Evolutionary conservation across 2,797 vertebrate species (phyloP).

Genomic region (Lophius americanus): DNA sequence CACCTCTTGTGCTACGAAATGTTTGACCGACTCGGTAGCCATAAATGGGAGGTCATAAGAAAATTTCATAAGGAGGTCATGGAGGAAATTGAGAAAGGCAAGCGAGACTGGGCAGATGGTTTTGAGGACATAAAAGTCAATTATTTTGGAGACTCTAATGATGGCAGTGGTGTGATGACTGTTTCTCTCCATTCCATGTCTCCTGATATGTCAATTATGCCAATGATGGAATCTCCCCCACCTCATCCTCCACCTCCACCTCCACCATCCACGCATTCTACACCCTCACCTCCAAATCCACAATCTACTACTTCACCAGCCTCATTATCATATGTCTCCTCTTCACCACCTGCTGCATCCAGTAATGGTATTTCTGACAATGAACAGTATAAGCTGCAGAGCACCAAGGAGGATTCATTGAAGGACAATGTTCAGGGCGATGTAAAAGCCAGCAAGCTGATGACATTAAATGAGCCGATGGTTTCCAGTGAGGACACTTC

Average conservation of each 20-base stretch:
- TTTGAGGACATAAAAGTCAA: slow-evolving; percentile 91
- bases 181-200: slow-evolving; percentile 69
- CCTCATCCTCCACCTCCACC: slow-evolving; percentile 68
- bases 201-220: slow-evolving; percentile 57
- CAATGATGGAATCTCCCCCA: slow-evolving; percentile 55
- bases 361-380: slow-evolving; percentile 22
- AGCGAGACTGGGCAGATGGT: slow-evolving; percentile 87
- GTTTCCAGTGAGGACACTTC: slow-evolving; percentile 38
- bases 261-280: slow-evolving; percentile 52
- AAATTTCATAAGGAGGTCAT: slow-evolving; percentile 92
- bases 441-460: slow-evolving; percentile 22
- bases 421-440: slow-evolving; percentile 11
- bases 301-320: slow-evolving; percentile 15
- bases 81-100: slow-evolving; percentile 88
- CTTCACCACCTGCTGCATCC: slow-evolving; percentile 18
- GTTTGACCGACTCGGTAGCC: slow-evolving; percentile 93
- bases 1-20: slow-evolving; percentile 98
- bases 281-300: slow-evolving; percentile 32
- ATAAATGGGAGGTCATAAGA: slow-evolving; percentile 91
- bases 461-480: slow-evolving; percentile 21
- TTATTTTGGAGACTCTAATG: slow-evolving; percentile 86
- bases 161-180: slow-evolving; percentile 71
- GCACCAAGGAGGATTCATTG: slow-evolving; percentile 15
- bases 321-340: slow-evolving; percentile 21
- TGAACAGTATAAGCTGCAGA: slow-evolving; percentile 28